These are phyloP conservation scores for Epistrophe grossulariae DNA, from an alignment of 2,888 invertebrate species.

Conservation along the genomic window DNA sequence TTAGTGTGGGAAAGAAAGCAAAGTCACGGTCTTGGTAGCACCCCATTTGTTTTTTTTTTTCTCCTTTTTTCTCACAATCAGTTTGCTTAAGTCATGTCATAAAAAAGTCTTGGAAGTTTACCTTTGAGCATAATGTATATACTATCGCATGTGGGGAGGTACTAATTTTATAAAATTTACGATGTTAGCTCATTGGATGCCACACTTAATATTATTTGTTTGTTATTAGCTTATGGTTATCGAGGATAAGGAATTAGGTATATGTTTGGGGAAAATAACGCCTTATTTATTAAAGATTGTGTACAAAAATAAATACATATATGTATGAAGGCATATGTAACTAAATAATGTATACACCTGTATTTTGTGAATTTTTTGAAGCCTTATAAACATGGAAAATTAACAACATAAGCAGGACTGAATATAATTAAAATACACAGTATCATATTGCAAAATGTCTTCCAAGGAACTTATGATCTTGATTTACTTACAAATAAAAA, in stretches of 20 bases:
- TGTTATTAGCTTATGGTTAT: constrained; percentile 26
- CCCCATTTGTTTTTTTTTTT: not conserved
- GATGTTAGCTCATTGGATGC: constrained; percentile 65
- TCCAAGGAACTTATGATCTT: no score
- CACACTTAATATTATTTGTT: constrained; percentile 42
- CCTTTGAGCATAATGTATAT: constrained; percentile 23
- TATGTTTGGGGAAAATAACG: not conserved
- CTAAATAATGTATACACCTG: not conserved
- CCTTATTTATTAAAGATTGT: not conserved
- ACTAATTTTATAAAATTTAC: constrained; percentile 70
- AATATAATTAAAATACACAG: no score
- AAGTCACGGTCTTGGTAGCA: constrained; percentile 61
- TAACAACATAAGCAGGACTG: no score
- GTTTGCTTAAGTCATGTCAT: constrained; percentile 16
- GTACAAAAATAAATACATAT: not conserved
- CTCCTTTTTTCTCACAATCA: constrained; percentile 3
- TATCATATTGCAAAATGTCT: no score
- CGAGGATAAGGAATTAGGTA: not conserved
- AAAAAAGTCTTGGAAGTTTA: constrained; percentile 49
- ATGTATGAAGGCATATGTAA: no score
- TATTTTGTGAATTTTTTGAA: no score
- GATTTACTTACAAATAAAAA: no score
- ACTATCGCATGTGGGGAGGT: constrained; percentile 55
- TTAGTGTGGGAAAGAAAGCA: constrained; percentile 28
- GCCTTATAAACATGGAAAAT: no score